Evolutionary conservation across 2,797 vertebrate genomes (phyloP).

Genomic region (Craterocephalus amniculus): DNA sequence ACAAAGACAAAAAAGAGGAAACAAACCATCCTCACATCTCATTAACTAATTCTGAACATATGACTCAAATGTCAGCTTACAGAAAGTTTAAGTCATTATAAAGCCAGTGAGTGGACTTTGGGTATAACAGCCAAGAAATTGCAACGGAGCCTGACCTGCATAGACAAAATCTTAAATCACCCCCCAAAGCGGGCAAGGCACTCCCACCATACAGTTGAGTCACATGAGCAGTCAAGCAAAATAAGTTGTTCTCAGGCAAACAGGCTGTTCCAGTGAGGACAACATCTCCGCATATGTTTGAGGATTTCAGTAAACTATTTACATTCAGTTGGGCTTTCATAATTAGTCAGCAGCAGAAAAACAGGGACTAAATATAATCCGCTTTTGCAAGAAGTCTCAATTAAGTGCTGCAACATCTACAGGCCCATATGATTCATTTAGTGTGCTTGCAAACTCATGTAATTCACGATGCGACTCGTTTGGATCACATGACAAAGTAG

Average conservation of each 20-base stretch:
- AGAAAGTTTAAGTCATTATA: neutral
- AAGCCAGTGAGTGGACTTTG: neutral
- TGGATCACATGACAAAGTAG: neutral
- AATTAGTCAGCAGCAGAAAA: neutral
- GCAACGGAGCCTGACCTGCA: neutral
- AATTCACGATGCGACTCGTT: neutral
- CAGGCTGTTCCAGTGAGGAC: conserved; percentile 11
- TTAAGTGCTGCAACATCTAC: neutral
- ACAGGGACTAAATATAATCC: neutral
- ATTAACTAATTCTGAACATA: neutral
- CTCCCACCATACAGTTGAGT: conserved; percentile 19
- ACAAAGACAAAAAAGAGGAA: neutral
- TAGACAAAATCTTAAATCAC: conserved; percentile 6
- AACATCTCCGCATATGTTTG: neutral
- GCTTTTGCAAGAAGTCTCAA: neutral
- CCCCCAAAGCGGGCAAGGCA: conserved; percentile 13
- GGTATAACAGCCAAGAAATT: neutral
- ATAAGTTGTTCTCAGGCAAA: conserved; percentile 36
- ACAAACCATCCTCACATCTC: neutral
- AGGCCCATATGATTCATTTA: neutral
- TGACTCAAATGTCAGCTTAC: neutral
- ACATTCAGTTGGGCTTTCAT: neutral
- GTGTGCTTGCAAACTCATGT: neutral
- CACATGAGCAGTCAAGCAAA: conserved; percentile 59
- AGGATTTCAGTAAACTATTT: neutral